Percentiles rank a stretch among this genome's conserved stretches.
Evolutionary conservation across 1,140 invertebrate genomes (phyloP).

Genomic region (Dinoponera quadriceps): DNA sequence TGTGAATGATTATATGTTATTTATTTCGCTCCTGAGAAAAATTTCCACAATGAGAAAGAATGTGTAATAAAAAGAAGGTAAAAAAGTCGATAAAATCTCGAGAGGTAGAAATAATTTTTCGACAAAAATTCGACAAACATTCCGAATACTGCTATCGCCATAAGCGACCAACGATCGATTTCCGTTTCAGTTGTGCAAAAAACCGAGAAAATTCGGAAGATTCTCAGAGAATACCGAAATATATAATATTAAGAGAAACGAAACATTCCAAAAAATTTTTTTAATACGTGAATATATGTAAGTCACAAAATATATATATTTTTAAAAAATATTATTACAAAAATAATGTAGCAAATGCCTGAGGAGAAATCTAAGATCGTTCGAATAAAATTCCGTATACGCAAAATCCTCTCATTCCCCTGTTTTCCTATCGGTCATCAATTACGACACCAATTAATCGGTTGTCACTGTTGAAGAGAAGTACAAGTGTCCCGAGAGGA

Average conservation of each 20-base stretch:
- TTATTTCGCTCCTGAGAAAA: background rate
- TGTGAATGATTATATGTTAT: slow-evolving; percentile 20
- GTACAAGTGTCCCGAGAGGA: background rate
- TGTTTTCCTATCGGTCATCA: background rate
- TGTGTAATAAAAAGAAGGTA: background rate
- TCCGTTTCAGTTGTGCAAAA: background rate
- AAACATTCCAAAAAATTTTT: too few relatives aligned
- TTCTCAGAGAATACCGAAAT: background rate
- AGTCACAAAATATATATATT: too few relatives aligned
- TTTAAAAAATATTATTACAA: background rate
- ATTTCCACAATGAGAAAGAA: background rate
- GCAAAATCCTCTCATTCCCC: background rate
- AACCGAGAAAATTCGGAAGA: background rate
- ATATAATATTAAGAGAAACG: too few relatives aligned
- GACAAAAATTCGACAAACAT: background rate
- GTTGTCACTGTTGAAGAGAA: slow-evolving; percentile 8
- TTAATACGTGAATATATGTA: too few relatives aligned
- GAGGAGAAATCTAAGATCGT: background rate
- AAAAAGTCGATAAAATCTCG: background rate
- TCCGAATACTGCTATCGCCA: too few relatives aligned
- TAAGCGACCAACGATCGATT: background rate
- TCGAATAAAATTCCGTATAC: background rate
- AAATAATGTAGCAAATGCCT: background rate
- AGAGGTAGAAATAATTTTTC: background rate
- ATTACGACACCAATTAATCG: slow-evolving; percentile 9